Evolutionary conservation across 2,113 vertebrate species (phyloP), one percentile per base, ranked within the genome.

Genomic region (Poeciliopsis retropinna): DNA sequence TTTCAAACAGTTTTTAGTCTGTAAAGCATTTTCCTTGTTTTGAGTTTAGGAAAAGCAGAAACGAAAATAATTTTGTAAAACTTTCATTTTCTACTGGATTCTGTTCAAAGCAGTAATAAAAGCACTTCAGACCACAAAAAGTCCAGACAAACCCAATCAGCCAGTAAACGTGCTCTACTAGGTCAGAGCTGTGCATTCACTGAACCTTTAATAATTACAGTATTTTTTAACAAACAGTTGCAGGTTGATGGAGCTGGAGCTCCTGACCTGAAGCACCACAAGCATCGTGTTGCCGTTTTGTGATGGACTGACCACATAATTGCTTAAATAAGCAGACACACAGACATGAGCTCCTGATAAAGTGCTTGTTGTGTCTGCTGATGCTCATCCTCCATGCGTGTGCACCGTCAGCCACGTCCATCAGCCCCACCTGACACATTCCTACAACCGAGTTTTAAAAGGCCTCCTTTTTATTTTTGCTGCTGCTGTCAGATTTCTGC

Each of bases 221-320:
- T 25, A 57, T 57, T n/a, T 47, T 57, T 25, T 57, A 25, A 9
- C 2, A n/a, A 22, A 57, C 17, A 25, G 19, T 57, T 57, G 7
- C 22, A 57, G 51, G 51, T 57, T 57, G 22, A 7, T 57, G 25
- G 22, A 27, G 4, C 12, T 37, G 68, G 3, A 60, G 31, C 22
- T 60, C 30, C 68, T 60, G 51, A 60, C 68, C 51, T 34, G 51
- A 51, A 70, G 29, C 47, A n/a, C 30, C 51, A 68, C 27, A 31
- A 54, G 44, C 39, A 25, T 57, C 22, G 7, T 57, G 51, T 57
- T 57, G 47, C 19, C 28, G 64, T 22, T 57, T 5, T 12, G 19
- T 69, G 67, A 69, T 34, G 51, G 67, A 69, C 67, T 54, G 30
- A 54, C 19, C 67, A 69, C 44, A 69, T 69, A 57, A 69, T 69